A percentile compares a stretch with the other conserved stretches of the same genome.
phyloP scores from a whole-genome alignment of 2,113 vertebrate species.

The Barbus barbus region DNA sequence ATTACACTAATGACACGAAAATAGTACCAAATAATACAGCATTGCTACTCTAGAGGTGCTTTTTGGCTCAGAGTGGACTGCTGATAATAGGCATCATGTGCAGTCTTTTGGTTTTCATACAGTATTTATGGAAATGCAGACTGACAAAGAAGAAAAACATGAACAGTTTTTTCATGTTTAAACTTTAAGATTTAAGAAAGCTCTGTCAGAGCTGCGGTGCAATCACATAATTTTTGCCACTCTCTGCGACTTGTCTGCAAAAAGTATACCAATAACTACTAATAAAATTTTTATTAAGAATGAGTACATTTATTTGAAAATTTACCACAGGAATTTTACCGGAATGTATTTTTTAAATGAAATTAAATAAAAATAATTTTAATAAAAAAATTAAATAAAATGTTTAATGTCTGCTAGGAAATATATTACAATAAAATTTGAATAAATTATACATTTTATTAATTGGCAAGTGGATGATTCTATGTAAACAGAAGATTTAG shows the following conservation, averaged over 20 bases:
- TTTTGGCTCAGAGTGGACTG: constrained; percentile 1
- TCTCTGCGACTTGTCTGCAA: no score
- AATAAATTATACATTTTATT: neutral
- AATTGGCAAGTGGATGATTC: neutral
- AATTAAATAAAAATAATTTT: neutral
- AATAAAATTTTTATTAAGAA: neutral
- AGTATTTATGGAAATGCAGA: constrained; percentile 7
- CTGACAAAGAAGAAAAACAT: neutral
- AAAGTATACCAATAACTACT: no score
- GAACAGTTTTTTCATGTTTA: neutral
- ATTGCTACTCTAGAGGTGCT: neutral
- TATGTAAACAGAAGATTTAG: neutral
- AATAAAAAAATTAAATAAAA: neutral
- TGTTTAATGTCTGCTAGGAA: neutral
- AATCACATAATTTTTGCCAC: no score
- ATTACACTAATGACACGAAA: constrained; percentile 34
- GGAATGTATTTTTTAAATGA: neutral
- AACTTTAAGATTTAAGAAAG: neutral
- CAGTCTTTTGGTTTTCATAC: neutral
- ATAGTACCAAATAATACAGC: constrained; percentile 20
- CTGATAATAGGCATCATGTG: neutral
- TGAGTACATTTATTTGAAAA: neutral
- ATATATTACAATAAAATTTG: neutral
- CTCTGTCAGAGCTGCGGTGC: neutral
- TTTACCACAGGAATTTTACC: neutral